A percentile compares a stretch with the other conserved stretches of the same genome.
phyloP scores from a whole-genome alignment of 2,888 invertebrate species.

The Aleiodes testaceus region DNA sequence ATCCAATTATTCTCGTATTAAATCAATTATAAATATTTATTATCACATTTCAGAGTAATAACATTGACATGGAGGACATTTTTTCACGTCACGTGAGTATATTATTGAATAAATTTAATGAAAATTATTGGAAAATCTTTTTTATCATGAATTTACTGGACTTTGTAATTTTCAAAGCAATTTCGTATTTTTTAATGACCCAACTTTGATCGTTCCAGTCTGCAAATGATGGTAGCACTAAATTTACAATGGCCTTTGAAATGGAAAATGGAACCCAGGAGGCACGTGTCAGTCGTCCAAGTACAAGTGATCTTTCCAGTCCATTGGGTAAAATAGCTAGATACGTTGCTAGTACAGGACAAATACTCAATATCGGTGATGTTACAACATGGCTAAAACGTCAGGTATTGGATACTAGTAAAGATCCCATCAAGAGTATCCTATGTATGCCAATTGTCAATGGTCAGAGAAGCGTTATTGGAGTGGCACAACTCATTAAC shows the following conservation, averaged over 20 bases:
- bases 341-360: constrained; percentile 89
- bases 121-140: too few species aligned
- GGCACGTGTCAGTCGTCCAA: constrained; percentile 79
- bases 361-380: constrained; percentile 93
- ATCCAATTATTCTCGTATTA: neutral
- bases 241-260: constrained; percentile 91
- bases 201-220: constrained; percentile 55
- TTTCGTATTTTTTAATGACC: neutral
- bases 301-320: constrained; percentile 77
- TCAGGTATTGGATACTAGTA: constrained; percentile 62
- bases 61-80: constrained; percentile 81
- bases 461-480: constrained; percentile 90
- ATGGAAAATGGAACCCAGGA: constrained; percentile 82
- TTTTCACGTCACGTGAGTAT: constrained; percentile 75
- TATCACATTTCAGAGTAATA: constrained; percentile 75
- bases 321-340: constrained; percentile 88
- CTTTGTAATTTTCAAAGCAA: too few species aligned
- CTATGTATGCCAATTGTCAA: constrained; percentile 95
- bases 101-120: too few species aligned
- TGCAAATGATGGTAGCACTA: constrained; percentile 74
- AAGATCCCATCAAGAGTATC: constrained; percentile 84
- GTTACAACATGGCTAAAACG: constrained; percentile 86
- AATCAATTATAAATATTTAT: constrained; percentile 28
- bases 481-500: constrained; percentile 93
- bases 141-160: too few species aligned